Evolutionary conservation across 2,797 vertebrate species (phyloP), one percentile per base, ranked within the genome.

Genomic region (Limosa lapponica): DNA sequence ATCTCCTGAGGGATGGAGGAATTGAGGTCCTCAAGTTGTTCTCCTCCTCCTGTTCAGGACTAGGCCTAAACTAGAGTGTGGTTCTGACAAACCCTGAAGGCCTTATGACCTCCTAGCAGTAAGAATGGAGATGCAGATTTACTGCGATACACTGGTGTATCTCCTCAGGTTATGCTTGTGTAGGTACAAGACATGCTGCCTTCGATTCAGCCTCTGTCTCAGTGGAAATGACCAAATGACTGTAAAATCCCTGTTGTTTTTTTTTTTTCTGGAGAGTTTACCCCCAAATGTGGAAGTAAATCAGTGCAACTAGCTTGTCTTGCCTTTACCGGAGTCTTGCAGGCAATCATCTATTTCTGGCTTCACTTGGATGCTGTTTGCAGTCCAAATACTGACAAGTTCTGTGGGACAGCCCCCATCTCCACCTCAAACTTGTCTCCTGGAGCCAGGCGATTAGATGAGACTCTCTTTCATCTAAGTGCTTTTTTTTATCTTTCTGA

Each of bases 381-480:
- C 82, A 46, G 57, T 64, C 69, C 77, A 72, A 57, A 48, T 19
- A 46, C 23, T 61, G 65, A 43, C 28, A 19, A 19, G 61, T 75
- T 83, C 90, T 36, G 43, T 75, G 70, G 75, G 70, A 67, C 27
- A 49, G 57, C 49, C 54, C n/a, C 69, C 37, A 34, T 74, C 59
- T 90, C 64, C 18, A 15, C 72, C 77, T 93, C 75, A 71, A 5
- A 49, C 72, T 36, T 64, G 19, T 87, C 64, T 94, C 71, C 78
- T 65, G 72, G 67, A 85, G 83, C 30, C 74, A 77, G 78, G 30
- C 0, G 2, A 89, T 92, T 87, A 80, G 74, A 90, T 59, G 57
- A 95, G 61, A 52, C 62, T 91, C 36, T 55, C 67, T 96, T 94
- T 96, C 64, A 82, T 95, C 67, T 94, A 93, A 97, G 84, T 89